Conservation (phyloP, 2,797 vertebrate species). For the Mallotus villosus region DNA sequence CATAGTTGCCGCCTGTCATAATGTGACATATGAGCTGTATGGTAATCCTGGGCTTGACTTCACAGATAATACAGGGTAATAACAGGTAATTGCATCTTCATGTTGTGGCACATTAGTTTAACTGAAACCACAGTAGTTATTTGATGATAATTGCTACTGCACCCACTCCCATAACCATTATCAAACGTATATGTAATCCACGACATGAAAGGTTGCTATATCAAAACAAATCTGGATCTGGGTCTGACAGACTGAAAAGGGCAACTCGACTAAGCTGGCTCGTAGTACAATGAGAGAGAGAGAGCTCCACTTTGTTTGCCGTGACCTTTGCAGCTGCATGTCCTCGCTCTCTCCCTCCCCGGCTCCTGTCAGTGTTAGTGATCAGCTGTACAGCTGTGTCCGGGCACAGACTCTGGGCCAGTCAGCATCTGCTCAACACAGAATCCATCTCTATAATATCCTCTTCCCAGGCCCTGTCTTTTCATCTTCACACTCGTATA, state of each 20-base stretch:
- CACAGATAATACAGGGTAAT: constrained; percentile 39
- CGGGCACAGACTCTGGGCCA: constrained; percentile 49
- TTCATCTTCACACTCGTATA: constrained; percentile 62
- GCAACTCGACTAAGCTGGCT: constrained; percentile 71
- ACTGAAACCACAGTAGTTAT: constrained; percentile 39
- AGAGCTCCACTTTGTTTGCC: constrained; percentile 72
- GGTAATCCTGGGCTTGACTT: constrained; percentile 31
- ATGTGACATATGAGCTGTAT: constrained; percentile 30
- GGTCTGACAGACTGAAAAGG: constrained; percentile 69
- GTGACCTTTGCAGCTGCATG: constrained; percentile 69
- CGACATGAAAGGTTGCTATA: constrained; percentile 50
- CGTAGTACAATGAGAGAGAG: constrained; percentile 68
- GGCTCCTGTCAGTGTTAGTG: constrained; percentile 68
- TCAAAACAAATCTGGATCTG: constrained; percentile 59
- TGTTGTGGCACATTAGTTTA: constrained; percentile 47
- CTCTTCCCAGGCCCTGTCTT: constrained; percentile 51
- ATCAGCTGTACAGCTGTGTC: constrained; percentile 66
- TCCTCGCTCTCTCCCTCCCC: constrained; percentile 43
- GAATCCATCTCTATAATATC: constrained; percentile 67
- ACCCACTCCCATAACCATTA: constrained; percentile 34
- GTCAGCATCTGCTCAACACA: constrained; percentile 62
- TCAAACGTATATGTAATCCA: constrained; percentile 37
- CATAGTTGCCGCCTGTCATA: not conserved
- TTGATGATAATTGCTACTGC: constrained; percentile 49
- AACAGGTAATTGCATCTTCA: constrained; percentile 38